A percentile compares a stretch with the other conserved stretches of the same genome.
These are phyloP conservation scores for Rhegmatorhina hoffmannsi DNA, from an alignment of 2,113 vertebrate species.

Conservation along the genomic window DNA sequence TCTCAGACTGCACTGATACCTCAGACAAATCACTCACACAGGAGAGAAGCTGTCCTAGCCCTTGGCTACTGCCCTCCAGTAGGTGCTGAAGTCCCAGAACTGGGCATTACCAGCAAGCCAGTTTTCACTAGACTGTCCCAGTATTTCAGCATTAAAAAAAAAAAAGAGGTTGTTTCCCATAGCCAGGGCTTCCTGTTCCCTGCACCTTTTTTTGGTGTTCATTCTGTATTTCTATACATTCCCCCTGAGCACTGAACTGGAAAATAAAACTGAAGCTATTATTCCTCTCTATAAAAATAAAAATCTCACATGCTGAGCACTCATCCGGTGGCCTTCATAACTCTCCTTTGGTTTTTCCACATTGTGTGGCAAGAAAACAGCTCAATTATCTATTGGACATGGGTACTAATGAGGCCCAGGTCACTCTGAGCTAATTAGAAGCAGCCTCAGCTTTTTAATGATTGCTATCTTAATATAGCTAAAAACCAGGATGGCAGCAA, in stretches of 20 bases:
- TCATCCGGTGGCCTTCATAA: background rate
- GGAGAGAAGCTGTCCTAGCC: background rate
- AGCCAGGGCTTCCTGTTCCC: background rate
- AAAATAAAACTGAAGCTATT: conserved; percentile 61
- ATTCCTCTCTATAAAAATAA: conserved; percentile 56
- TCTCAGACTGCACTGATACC: background rate
- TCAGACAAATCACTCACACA: background rate
- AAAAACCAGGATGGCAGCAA: conserved; percentile 26
- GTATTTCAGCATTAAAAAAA: background rate
- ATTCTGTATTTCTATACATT: conserved; percentile 42
- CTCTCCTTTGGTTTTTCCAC: conserved; percentile 9
- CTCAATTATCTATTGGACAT: conserved; percentile 48
- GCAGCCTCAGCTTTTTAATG: conserved; percentile 24
- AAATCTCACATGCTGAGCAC: conserved; percentile 46
- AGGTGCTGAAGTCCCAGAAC: background rate
- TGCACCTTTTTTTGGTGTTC: conserved; percentile 23
- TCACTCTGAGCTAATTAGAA: conserved; percentile 50
- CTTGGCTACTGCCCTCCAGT: background rate
- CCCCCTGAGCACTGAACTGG: conserved; percentile 3
- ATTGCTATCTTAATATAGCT: conserved; percentile 33
- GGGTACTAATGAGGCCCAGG: conserved; percentile 39
- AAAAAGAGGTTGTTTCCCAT: background rate
- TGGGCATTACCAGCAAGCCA: background rate
- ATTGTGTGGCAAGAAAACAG: background rate
- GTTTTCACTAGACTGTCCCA: background rate